phyloP scores from a whole-genome alignment of 2,797 vertebrate genomes.

The Garrulus glandarius region DNA sequence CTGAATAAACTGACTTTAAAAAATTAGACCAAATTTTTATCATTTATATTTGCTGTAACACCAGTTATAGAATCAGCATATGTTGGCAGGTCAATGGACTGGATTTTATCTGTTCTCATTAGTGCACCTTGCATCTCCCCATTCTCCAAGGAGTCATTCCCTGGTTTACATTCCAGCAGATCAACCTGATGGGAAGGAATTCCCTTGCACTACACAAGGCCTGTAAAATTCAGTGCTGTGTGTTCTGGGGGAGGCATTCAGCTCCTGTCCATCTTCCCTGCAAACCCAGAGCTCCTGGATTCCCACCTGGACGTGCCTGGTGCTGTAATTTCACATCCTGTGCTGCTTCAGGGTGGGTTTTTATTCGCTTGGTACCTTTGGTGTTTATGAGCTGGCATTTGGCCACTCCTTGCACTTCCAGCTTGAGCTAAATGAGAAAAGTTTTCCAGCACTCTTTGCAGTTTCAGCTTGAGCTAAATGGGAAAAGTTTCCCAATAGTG shows the following conservation, averaged over 20 bases:
- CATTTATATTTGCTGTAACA: not conserved
- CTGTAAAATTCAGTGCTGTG: not conserved
- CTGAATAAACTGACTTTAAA: not conserved
- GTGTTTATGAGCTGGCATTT: not conserved
- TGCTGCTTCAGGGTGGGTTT: not conserved
- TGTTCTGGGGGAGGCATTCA: not conserved
- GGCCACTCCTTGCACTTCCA: not conserved
- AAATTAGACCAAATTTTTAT: not conserved
- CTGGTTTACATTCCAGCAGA: not conserved
- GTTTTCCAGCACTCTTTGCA: not conserved
- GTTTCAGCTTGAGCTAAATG: not conserved
- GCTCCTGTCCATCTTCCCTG: no score
- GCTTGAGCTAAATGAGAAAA: not conserved
- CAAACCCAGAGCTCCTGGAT: not conserved
- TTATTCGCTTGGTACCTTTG: not conserved
- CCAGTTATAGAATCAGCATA: not conserved
- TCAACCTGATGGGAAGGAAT: not conserved
- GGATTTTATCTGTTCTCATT: not conserved
- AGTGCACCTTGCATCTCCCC: not conserved
- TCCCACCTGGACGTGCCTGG: not conserved
- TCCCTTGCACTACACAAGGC: no score
- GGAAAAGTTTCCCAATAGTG: not conserved
- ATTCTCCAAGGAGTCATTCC: not conserved
- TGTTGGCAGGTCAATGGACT: not conserved
- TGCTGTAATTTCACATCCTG: fast-evolving